Conservation (phyloP, 2,797 vertebrate species). For the Oryzias dopingdopingensis region DNA sequence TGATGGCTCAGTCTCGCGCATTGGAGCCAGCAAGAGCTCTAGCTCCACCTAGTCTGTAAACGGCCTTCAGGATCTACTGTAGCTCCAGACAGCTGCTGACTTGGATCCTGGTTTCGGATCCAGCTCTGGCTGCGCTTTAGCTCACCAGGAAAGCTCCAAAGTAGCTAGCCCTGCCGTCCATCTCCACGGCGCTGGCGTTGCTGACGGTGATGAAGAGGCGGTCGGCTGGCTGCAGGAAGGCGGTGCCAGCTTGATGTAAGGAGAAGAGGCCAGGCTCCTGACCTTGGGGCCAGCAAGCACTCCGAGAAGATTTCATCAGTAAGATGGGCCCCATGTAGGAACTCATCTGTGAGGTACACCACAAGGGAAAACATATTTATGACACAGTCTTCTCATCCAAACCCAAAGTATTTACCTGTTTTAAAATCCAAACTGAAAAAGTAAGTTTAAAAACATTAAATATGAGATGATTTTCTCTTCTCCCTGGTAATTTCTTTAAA, state of each 20-base stretch:
- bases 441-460: no score
- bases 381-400: no score
- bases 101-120: neutral
- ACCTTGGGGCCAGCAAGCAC: slow-evolving; percentile 90
- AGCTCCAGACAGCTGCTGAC: slow-evolving; percentile 14
- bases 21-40: slow-evolving; percentile 1
- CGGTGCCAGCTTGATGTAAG: slow-evolving; percentile 91
- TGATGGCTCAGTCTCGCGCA: neutral
- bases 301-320: slow-evolving; percentile 94
- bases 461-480: no score
- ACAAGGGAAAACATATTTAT: neutral
- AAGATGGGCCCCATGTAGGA: slow-evolving; percentile 88
- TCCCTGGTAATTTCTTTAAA: no score
- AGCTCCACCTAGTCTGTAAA: slow-evolving; percentile 1
- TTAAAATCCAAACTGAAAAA: no score
- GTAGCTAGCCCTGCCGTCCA: slow-evolving; percentile 92
- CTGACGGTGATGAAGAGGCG: slow-evolving; percentile 91
- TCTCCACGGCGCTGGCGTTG: slow-evolving; percentile 83
- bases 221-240: slow-evolving; percentile 86
- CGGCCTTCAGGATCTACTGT: slow-evolving; percentile 1
- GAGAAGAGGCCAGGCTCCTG: slow-evolving; percentile 90
- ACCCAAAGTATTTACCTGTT: no score
- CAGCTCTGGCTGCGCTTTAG: slow-evolving; percentile 57
- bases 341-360: slow-evolving; percentile 64
- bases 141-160: slow-evolving; percentile 91